Evolutionary conservation across 2,113 vertebrate species (phyloP).

Genomic region (Oenanthe melanoleuca): DNA sequence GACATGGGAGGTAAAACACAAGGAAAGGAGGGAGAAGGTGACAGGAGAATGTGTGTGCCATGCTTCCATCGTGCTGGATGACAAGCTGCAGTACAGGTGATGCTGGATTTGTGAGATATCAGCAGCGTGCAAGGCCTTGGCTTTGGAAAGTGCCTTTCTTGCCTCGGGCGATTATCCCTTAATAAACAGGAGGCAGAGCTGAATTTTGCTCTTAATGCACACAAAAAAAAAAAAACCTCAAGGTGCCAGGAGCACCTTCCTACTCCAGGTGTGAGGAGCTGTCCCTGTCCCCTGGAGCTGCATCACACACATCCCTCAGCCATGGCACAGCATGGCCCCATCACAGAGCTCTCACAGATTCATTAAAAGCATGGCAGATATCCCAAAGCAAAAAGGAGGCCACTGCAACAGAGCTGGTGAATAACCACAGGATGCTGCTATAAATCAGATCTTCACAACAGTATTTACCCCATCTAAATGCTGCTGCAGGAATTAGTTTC

Average conservation of each 20-base stretch:
- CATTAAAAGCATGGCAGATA: background rate
- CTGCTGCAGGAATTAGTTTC: slow-evolving; percentile 48
- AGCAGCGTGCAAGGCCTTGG: background rate
- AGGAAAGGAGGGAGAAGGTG: background rate
- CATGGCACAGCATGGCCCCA: accelerated
- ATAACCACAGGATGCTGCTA: slow-evolving; percentile 10
- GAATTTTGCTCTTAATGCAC: background rate
- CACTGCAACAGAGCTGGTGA: slow-evolving; percentile 21
- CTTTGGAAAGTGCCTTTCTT: background rate
- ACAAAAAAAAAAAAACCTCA: background rate
- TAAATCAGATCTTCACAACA: slow-evolving; percentile 51
- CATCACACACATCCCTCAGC: background rate
- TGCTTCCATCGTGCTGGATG: background rate
- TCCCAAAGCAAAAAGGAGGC: background rate
- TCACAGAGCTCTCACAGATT: accelerated
- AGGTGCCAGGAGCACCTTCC: background rate
- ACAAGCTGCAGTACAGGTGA: background rate
- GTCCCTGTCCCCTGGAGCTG: background rate
- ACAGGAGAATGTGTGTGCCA: background rate
- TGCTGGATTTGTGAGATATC: accelerated
- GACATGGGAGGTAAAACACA: background rate
- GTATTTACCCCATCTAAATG: slow-evolving; percentile 51
- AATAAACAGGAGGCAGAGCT: background rate
- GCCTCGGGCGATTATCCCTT: background rate
- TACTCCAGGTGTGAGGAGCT: accelerated